Conservation (phyloP, 1,140 invertebrate genomes). For the Zeugodacus cucurbitae region DNA sequence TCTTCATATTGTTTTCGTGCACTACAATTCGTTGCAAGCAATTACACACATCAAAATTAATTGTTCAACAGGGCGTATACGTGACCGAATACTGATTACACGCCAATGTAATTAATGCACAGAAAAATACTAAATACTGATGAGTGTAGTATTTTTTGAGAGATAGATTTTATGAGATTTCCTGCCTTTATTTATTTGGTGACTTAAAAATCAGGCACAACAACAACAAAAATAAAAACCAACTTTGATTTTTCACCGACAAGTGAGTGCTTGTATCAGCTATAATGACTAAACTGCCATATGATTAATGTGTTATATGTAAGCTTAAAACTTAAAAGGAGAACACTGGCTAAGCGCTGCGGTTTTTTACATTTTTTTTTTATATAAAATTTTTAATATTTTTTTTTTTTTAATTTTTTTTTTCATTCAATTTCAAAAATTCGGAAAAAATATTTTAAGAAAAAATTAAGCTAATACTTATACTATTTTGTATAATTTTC, state of each 20-base stretch:
- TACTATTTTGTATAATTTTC: no score
- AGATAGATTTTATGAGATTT: background rate
- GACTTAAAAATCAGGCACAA: background rate
- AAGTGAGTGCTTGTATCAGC: background rate
- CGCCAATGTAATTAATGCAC: background rate
- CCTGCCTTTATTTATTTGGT: background rate
- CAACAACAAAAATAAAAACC: background rate
- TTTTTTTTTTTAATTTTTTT: no score
- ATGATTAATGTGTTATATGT: background rate
- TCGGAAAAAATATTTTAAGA: background rate
- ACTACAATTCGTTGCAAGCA: background rate
- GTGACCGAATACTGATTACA: background rate
- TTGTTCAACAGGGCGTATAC: slow-evolving; percentile 11
- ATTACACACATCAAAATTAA: background rate
- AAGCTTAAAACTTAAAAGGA: background rate
- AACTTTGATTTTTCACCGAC: background rate
- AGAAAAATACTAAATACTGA: background rate
- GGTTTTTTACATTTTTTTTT: no score
- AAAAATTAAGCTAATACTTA: no score
- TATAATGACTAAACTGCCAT: background rate
- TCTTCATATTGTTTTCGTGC: background rate
- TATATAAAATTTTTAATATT: no score
- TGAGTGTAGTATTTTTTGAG: background rate
- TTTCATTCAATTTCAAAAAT: no score
- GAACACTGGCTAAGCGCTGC: background rate